Base-by-base conservation (phyloP, 2,888 invertebrate species). In the Cerceris ruficornis region DNA sequence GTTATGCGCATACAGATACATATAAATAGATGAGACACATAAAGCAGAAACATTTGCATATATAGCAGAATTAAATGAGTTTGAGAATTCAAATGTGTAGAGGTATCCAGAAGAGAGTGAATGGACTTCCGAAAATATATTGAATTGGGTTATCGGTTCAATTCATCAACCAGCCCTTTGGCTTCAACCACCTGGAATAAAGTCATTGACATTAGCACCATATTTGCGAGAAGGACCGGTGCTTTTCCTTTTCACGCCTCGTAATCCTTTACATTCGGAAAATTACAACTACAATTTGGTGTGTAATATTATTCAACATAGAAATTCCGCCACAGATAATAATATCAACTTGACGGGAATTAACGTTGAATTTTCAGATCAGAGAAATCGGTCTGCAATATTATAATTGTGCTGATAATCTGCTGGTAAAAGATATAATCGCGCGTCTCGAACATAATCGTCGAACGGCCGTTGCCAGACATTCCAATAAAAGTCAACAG, bases 181-280 rank as follows among this genome's bases (percentile, higher is more conserved):
- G 94, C 92, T 96, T 42, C 94, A 95, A 80, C 96, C 96, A 0
- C 93, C 95, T 71, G 96, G 96, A 88, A 93, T 94, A 58, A 97
- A 97, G 92, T 94, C 96, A 11, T 93, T 94, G 46, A 94, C 93
- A 17, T 93, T 98, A 61, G 95, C 96, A n/a, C 94, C 93, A 83
- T 95, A 95, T 88, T 93, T 96, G 9, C 94, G 95, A 83, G 94
- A 94, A 50, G 96, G 95, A 68, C 96, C 97, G 2, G 94, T 96
- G 57, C 92, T 98, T 52, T 93, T 98, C 82, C 92, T 97, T 69
- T 97, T 97, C 88, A 96, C 97, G 0, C 96, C 97, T 7, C 93
- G 95, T 75, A 96, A 96, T 92, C 95, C 96, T n/a, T 92, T 96
- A 54, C 93, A 94, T 87, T 92, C 93, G 67, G 93, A 94, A 82